phyloP scores from a whole-genome alignment of 2,888 invertebrate genomes.

The Abrostola tripartita region DNA sequence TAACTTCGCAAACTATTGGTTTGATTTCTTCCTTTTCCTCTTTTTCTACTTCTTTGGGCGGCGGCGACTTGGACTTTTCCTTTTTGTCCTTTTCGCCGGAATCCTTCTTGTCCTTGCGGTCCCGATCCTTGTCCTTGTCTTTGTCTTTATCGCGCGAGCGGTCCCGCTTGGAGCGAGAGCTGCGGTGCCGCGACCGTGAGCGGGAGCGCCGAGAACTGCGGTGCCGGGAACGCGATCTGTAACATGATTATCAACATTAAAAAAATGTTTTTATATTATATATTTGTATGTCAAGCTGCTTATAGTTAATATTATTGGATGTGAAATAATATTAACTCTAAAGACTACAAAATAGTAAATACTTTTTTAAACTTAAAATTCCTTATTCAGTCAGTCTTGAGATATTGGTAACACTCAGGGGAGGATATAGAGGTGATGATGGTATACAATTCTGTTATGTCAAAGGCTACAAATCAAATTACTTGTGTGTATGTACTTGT shows the following conservation, averaged over 20 bases:
- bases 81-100: conserved; percentile 69
- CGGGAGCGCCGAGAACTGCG: conserved; percentile 88
- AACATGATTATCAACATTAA: conserved; percentile 15
- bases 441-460: too few species aligned
- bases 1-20: conserved; percentile 56
- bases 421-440: too few species aligned
- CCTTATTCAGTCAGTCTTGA: too few species aligned
- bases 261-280: too few species aligned
- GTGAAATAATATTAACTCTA: too few species aligned
- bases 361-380: too few species aligned
- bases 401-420: too few species aligned
- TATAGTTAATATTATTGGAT: too few species aligned
- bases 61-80: conserved; percentile 77
- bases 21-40: conserved; percentile 73
- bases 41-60: conserved; percentile 69
- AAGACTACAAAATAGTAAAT: too few species aligned
- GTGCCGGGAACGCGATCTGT: conserved; percentile 87
- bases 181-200: conserved; percentile 86
- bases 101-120: conserved; percentile 74
- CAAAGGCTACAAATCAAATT: too few species aligned
- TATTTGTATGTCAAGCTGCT: too few species aligned
- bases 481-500: too few species aligned
- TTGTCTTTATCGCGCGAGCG: conserved; percentile 72
- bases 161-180: conserved; percentile 85
- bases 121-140: conserved; percentile 55